Evolutionary conservation across 2,797 vertebrate genomes (phyloP).

Genomic region (Anguilla pacifica): DNA sequence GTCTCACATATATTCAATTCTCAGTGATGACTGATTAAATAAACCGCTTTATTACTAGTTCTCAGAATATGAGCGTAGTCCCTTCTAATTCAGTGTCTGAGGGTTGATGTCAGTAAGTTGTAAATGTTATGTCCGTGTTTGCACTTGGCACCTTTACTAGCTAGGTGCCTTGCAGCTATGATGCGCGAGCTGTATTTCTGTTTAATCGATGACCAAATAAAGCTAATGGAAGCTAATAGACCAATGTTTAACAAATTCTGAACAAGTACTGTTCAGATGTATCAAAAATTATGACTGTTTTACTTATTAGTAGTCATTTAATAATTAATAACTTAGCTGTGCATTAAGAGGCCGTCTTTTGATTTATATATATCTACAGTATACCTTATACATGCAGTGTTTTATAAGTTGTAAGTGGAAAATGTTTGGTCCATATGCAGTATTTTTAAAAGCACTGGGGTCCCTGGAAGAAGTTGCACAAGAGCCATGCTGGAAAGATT

Average conservation of each 20-base stretch:
- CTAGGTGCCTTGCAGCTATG: background rate
- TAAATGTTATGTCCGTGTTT: no score
- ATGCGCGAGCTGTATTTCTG: background rate
- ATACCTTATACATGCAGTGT: no score
- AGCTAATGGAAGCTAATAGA: no score
- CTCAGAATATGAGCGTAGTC: background rate
- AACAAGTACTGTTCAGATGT: no score
- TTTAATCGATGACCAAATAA: background rate
- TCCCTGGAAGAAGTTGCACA: background rate
- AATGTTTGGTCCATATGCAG: background rate
- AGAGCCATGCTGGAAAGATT: background rate
- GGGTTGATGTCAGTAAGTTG: background rate
- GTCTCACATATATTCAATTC: background rate
- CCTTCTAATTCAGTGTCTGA: no score
- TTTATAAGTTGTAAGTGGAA: background rate
- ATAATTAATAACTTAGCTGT: no score
- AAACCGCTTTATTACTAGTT: background rate
- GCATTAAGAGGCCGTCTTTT: no score
- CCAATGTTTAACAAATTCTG: no score
- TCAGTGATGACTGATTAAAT: background rate
- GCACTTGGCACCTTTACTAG: no score
- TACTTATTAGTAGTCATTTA: no score
- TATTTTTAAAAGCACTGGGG: background rate
- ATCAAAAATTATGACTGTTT: no score
- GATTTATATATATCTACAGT: no score